phyloP scores from a whole-genome alignment of 2,888 invertebrate species.

The Leptinotarsa juncta region DNA sequence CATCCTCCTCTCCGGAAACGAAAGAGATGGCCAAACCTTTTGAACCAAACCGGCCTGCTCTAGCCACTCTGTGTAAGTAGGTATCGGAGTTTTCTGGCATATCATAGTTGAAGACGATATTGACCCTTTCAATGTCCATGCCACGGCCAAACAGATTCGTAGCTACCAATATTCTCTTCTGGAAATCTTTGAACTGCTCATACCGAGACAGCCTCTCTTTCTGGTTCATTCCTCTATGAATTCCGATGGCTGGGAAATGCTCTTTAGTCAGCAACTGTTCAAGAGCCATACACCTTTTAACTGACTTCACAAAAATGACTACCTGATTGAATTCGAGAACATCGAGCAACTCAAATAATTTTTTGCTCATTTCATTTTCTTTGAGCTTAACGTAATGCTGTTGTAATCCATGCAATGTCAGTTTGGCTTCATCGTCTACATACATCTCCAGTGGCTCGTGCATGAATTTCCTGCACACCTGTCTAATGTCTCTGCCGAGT shows the following conservation, averaged over 20 bases:
- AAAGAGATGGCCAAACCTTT: constrained; percentile 99
- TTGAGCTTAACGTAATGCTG: constrained; percentile 99
- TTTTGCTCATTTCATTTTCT: constrained; percentile 99
- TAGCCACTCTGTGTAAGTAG: constrained; percentile 96
- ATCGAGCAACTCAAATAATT: constrained; percentile 97
- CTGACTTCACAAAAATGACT: constrained; percentile 99
- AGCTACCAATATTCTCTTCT: constrained; percentile 97
- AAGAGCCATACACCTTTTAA: constrained; percentile 97
- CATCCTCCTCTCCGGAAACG: constrained; percentile 97
- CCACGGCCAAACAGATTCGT: constrained; percentile 99
- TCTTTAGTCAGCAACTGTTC: constrained; percentile 96
- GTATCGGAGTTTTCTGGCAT: constrained; percentile 99
- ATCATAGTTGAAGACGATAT: constrained; percentile 99
- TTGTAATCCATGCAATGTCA: constrained; percentile 97
- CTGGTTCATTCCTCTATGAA: constrained; percentile 97
- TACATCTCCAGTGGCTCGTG: constrained; percentile 98
- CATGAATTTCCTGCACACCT: too few relatives aligned
- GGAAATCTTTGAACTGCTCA: constrained; percentile 99
- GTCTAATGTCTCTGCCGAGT: too few relatives aligned
- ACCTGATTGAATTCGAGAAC: constrained; percentile 99
- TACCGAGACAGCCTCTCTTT: constrained; percentile 96
- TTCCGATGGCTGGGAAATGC: constrained; percentile 99
- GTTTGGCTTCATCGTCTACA: constrained; percentile 99
- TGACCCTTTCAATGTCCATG: constrained; percentile 99
- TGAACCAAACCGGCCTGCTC: constrained; percentile 99